phyloP scores from a whole-genome alignment of 2,888 invertebrate genomes.

The Drosophila mulleri region DNA sequence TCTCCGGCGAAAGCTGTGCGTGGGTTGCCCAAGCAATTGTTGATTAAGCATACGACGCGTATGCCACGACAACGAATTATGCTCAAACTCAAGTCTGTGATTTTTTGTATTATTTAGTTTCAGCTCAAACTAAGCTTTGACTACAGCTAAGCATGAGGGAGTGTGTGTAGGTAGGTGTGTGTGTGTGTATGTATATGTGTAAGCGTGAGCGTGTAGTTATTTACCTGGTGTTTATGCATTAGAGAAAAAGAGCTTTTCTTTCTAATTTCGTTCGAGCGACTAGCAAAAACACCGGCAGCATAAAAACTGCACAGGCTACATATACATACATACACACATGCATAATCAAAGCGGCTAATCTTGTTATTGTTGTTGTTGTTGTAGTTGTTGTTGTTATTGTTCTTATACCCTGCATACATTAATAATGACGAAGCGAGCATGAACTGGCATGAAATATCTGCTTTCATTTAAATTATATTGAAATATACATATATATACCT shows the following conservation, averaged over 20 bases:
- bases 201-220: constrained; percentile 16
- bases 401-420: constrained; percentile 8
- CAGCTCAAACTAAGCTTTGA: constrained; percentile 27
- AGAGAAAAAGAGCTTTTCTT: constrained; percentile 66
- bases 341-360: constrained; percentile 27
- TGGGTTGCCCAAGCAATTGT: constrained; percentile 43
- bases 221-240: constrained; percentile 57
- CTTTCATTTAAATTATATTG: neutral
- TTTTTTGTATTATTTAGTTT: neutral
- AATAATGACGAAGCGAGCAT: neutral
- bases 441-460: neutral
- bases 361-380: constrained; percentile 6
- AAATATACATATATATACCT: neutral
- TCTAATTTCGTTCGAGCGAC: constrained; percentile 66
- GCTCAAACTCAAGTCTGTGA: constrained; percentile 11
- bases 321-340: constrained; percentile 16
- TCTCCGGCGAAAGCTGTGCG: constrained; percentile 43
- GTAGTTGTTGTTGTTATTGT: constrained; percentile 3
- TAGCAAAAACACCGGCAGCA: constrained; percentile 64
- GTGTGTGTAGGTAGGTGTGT: constrained; percentile 2
- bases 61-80: neutral
- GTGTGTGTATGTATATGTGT: neutral
- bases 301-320: constrained; percentile 44
- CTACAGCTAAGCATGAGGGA: constrained; percentile 12
- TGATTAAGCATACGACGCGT: constrained; percentile 35